Percentiles rank a stretch among this genome's conserved stretches.
Evolutionary conservation across 2,113 vertebrate genomes (phyloP).

Genomic region (Tragelaphus strepsiceros): DNA sequence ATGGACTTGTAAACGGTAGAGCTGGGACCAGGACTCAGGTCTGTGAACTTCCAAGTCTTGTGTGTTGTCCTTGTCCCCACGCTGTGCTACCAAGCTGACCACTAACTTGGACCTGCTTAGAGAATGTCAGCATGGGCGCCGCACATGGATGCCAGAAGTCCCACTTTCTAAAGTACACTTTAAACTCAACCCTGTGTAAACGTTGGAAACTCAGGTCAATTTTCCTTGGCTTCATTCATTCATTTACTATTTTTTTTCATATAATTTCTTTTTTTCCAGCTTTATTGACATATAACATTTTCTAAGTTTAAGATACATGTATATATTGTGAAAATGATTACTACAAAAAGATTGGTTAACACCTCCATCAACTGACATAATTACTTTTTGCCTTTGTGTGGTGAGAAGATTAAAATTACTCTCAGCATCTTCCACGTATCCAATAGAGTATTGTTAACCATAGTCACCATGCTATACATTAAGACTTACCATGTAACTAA

Average conservation of each 20-base stretch:
- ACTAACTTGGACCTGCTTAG: not conserved
- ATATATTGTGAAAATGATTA: not conserved
- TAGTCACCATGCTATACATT: not conserved
- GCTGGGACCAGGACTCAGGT: not conserved
- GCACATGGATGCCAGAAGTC: no score
- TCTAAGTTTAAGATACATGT: not conserved
- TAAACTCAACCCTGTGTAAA: not conserved
- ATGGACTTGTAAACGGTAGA: not conserved
- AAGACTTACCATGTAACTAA: not conserved
- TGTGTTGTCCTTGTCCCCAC: not conserved
- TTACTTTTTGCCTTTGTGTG: not conserved
- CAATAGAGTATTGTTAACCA: not conserved
- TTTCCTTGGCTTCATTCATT: not conserved
- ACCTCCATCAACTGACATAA: not conserved
- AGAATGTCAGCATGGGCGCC: not conserved
- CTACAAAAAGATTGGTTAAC: not conserved
- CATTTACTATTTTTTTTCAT: not conserved
- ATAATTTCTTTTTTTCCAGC: not conserved
- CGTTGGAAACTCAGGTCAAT: not conserved
- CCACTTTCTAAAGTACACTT: not conserved
- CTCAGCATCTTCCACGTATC: not conserved
- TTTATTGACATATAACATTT: not conserved
- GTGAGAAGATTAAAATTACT: not conserved
- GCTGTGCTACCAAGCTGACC: not conserved
- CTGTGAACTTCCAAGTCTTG: not conserved